These are phyloP conservation scores for Oscheius sp. DNA, from an alignment of 1,140 invertebrate genomes.

Conservation along the genomic window DNA sequence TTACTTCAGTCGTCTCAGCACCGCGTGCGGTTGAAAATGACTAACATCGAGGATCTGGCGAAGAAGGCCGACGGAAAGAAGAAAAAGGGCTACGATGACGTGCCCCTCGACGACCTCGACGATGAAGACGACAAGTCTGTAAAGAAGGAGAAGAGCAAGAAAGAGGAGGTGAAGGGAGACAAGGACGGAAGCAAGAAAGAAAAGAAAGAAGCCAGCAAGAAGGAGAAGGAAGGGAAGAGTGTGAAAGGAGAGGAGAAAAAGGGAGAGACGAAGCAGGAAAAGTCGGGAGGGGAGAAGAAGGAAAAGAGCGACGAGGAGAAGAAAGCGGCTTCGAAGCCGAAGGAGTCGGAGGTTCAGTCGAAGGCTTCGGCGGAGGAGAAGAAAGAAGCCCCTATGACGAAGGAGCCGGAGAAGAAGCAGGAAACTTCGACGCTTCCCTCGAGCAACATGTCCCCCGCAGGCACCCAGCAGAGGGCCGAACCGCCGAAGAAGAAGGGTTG, in stretches of 20 bases:
- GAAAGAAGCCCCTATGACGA: no score
- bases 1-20: no score
- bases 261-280: background rate
- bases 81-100: conserved; percentile 1
- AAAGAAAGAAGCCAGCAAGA: background rate
- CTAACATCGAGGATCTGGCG: background rate
- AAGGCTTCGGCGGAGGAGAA: no score
- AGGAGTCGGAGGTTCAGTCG: no score
- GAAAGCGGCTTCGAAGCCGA: background rate
- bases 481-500: no score
- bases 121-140: background rate
- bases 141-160: background rate
- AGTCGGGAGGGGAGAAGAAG: background rate
- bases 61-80: background rate
- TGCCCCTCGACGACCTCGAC: background rate
- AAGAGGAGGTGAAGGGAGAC: background rate
- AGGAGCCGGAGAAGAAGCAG: no score
- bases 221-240: background rate
- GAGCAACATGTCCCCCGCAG: no score
- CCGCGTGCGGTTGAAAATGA: no score
- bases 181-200: background rate
- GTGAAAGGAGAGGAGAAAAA: background rate
- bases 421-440: no score
- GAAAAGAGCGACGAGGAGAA: background rate
- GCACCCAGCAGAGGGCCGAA: no score